A percentile compares a stretch with the other conserved stretches of the same genome.
Evolutionary conservation across 2,113 vertebrate genomes (phyloP).

Genomic region (Leptobrachium leishanense): DNA sequence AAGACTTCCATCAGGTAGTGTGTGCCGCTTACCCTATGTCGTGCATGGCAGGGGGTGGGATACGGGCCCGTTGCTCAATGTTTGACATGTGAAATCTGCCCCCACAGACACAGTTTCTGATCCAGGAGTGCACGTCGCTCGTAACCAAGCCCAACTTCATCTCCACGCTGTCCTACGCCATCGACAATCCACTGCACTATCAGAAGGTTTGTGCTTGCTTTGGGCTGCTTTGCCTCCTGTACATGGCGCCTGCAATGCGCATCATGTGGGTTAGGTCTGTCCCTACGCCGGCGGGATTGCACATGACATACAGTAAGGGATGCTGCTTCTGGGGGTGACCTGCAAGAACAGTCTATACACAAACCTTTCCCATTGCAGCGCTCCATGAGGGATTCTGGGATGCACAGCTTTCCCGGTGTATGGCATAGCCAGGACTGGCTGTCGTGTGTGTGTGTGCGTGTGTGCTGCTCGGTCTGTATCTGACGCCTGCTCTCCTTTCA

Average conservation of each 20-base stretch:
- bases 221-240: no score
- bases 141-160: constrained; percentile 99
- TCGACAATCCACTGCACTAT: constrained; percentile 99
- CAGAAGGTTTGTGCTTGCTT: constrained; percentile 81
- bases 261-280: no score
- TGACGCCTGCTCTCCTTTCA: constrained; percentile 48
- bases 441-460: no score
- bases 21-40: background rate
- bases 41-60: no score
- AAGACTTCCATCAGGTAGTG: constrained; percentile 98
- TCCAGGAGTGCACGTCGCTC: constrained; percentile 97
- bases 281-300: no score
- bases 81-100: constrained; percentile 21
- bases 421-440: no score
- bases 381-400: no score
- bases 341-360: background rate
- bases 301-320: no score
- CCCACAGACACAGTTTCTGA: constrained; percentile 97
- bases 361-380: background rate
- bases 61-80: background rate
- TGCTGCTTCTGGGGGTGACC: no score
- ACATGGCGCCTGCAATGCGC: no score
- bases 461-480: no score
- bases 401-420: no score
- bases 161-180: constrained; percentile 97